Evolutionary conservation across 2,888 invertebrate species (phyloP).

Genomic region (Scaptomyza cyrtandrae): DNA sequence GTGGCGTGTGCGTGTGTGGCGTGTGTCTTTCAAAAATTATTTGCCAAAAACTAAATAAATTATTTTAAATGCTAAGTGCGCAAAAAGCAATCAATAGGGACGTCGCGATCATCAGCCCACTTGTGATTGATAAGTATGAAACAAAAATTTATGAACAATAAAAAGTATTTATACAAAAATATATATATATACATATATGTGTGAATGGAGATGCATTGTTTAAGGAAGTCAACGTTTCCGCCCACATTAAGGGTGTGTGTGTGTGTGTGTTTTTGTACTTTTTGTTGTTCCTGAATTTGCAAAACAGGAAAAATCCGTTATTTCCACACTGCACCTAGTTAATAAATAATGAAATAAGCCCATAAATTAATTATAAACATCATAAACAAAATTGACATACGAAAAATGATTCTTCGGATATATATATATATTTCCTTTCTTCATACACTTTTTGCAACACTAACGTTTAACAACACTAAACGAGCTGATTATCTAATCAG

Average conservation of each 20-base stretch:
- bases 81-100: conserved; percentile 31
- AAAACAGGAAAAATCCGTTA: too few species aligned
- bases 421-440: too few species aligned
- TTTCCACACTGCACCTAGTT: too few species aligned
- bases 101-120: conserved; percentile 30
- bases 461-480: neutral
- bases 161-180: neutral
- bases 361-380: too few species aligned
- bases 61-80: conserved; percentile 25
- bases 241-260: conserved; percentile 45
- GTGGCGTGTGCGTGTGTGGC: conserved; percentile 40
- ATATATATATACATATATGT: neutral
- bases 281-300: neutral
- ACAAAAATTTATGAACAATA: conserved; percentile 9
- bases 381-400: too few species aligned
- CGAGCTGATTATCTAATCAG: neutral
- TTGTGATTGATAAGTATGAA: conserved; percentile 44
- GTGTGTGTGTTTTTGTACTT: too few species aligned
- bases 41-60: conserved; percentile 9
- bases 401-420: too few species aligned
- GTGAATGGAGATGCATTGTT: conserved; percentile 42
- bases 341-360: too few species aligned
- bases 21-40: conserved; percentile 32
- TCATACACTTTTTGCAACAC: too few species aligned
- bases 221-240: conserved; percentile 50